Evolutionary conservation across 2,888 invertebrate genomes (phyloP), one percentile per base, ranked within the genome.

Genomic region (Andrena bicolor): DNA sequence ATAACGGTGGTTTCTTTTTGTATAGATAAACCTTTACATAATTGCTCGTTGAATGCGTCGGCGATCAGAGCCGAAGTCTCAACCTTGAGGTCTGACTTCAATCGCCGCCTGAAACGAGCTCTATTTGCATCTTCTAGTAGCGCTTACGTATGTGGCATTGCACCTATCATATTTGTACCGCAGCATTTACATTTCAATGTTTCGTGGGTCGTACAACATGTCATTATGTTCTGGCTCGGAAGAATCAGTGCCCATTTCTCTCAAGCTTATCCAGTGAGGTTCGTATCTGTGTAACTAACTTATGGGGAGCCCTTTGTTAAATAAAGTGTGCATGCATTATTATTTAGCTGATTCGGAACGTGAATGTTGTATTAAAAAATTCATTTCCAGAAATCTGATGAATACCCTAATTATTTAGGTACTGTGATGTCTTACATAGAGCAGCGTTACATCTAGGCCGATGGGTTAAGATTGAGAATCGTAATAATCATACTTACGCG

Each of bases 361-460:
- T 53, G 41, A 68, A 69, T 65, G 48, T 82, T 60, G 69, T 71
- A 75, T 51, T 51, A 60, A 68, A 41, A 51, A 82, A 70, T 66
- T 51, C 35, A 80, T 72, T 76, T 79, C 61, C 65, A 79, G 60
- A 80, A 70, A 72, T 66, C 51, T 80, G 61, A 71, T 76, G 53
- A 65, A 51, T 65, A 49, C 76, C 85, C 35, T 72, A 70, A 76
- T 88, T 71, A 30, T 71, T 63, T 75, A 94, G 95, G 84, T 98
- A 98, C 92, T 97, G 98, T 91, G 99, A 99, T 94, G 96, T 97
- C 49, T 95, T 99, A 81, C 99, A 99, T 94, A 96, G 98, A 90
- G 97, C 98, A 78, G 97, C 99, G 0, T 94, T 97, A 65, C 99
- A 99, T 94, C 95, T 99, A 65, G 99, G 99, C 3, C 95, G 95